Base-by-base conservation (phyloP, 1,140 invertebrate genomes). In the Polypedilum pembai region DNA sequence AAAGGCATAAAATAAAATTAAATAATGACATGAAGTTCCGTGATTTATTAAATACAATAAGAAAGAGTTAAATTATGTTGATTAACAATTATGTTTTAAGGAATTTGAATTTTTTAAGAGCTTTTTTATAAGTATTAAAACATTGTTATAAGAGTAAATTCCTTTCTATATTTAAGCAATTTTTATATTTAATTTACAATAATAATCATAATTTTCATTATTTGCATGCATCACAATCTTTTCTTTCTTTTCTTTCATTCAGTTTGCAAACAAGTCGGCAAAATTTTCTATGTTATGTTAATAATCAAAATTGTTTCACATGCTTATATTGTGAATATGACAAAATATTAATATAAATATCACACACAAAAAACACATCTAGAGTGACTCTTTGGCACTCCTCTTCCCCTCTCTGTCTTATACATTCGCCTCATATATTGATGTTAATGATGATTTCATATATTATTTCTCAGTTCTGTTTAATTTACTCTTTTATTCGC, bases 1-100 rank as follows among this genome's bases (percentile, higher is more conserved):
- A 69, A 69, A 5, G 65, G 17, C 65, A 69, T 69, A 69, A 69
- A 69, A 20, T 69, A 5, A 69, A 69, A 69, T 69, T 69, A 69
- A 69, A 69, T 69, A 56, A 69, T 69, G 65, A 69, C 65, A 69
- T 69, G 65, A 69, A 69, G 20, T 20, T 69, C 20, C 65, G 65
- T 69, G 65, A 69, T 69, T 69, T 69, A 69, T 69, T 20, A 69
- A 69, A 69, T 56, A n/a, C 45, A 56, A 56, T 15, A 33, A 33
- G 24, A 33, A 33, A 33, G 24, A 33, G 2, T 5, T 33, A 33
- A 33, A 33, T 33, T 33, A 33, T 33, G 24, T 33, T 33, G 24
- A 33, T 33, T 33, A 33, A 33, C n/a, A 33, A 3, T 33, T 33
- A 1, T 3, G 24, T 33, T n/a, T n/a, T n/a, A n/a, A n/a, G n/a